Evolutionary conservation across 2,797 vertebrate species (phyloP), one percentile per base, ranked within the genome.

Genomic region (Meda fulgida): DNA sequence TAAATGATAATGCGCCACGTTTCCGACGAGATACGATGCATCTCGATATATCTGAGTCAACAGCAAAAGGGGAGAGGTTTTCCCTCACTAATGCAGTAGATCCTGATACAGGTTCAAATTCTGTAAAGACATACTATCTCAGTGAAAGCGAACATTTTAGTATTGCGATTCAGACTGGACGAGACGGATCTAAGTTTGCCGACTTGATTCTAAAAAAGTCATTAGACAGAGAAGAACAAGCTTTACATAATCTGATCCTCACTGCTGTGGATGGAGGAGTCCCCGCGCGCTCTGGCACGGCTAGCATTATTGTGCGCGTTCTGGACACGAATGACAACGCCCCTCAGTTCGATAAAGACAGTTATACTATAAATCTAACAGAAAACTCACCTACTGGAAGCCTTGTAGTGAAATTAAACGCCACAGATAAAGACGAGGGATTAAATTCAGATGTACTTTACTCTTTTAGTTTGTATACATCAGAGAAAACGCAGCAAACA

Each of bases 371-470:
- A n/a, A 71, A 88, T 23, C 6, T 92, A 29, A 84, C 29, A 3
- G 91, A 95, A 85, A 95, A 95, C 85, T 87, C 92, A 0, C 92
- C 93, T 0, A 89, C 92, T 29, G 95, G 94, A 51, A 95, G 93
- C 21, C 87, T 93, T 0, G 93, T 97, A 3, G 90, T 96, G 53
- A 91, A 92, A 84, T 78, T 95, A 26, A 96, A 96, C 40, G 93
- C 95, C 5, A 92, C 90, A 0, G 95, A 96, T 81, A 88, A 91
- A 89, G 90, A 94, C 0, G 87, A 96, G 63, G 94, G 94, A 5
- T 1, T 4, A 5, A 92, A 94, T 65, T 90, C 90, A 0, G 90
- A 92, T 9, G 85, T 93, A 55, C 3, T 69, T 67, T 94, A 93
- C 88, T 91, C 93, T 38, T 94, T 91, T 46, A 94, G 92, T 88